Evolutionary conservation across 2,797 vertebrate species (phyloP).

Genomic region (Hypotaenidia philippensis): DNA sequence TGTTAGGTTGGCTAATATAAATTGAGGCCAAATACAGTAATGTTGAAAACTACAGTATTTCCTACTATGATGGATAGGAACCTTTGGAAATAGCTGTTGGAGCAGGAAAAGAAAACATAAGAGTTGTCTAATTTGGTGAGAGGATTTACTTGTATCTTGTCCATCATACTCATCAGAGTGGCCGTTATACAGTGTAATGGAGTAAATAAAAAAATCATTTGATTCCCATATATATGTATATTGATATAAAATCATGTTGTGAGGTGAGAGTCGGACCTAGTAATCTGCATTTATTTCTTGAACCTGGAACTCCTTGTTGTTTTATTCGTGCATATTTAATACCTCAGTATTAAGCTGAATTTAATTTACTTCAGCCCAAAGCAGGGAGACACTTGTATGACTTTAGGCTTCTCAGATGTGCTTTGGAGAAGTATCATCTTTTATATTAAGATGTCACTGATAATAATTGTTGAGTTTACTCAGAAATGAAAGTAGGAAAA

Average conservation of each 20-base stretch:
- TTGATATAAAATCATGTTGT: neutral
- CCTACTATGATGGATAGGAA: neutral
- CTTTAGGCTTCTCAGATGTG: neutral
- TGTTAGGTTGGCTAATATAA: neutral
- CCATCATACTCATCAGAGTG: neutral
- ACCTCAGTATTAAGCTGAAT: neutral
- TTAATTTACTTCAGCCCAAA: neutral
- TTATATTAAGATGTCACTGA: neutral
- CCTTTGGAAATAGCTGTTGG: neutral
- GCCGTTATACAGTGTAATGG: neutral
- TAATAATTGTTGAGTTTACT: neutral
- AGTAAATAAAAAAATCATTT: neutral
- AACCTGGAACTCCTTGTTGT: neutral
- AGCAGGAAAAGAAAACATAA: neutral
- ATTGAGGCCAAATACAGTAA: neutral
- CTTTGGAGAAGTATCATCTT: neutral
- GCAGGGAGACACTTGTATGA: neutral
- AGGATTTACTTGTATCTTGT: accelerated
- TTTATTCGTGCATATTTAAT: neutral
- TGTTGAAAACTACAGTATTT: neutral
- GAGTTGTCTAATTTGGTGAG: too few species aligned
- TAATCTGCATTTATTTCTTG: neutral
- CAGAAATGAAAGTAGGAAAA: neutral
- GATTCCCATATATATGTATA: neutral
- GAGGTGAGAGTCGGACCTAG: neutral